Evolutionary conservation across 2,113 vertebrate genomes (phyloP), one percentile per base, ranked within the genome.

Genomic region (Murina feae): DNA sequence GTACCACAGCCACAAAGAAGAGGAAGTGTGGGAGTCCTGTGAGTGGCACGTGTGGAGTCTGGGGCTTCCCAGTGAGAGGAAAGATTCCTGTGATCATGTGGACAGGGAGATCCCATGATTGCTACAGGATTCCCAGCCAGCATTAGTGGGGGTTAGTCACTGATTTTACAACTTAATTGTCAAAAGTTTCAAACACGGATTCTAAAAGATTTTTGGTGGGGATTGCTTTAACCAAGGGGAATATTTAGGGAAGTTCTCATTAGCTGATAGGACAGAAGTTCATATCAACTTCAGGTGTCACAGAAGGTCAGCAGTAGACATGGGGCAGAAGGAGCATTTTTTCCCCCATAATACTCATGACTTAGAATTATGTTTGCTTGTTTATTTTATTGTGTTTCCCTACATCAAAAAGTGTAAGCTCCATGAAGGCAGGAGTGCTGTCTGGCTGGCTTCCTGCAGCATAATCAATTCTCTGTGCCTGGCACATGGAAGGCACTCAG

Each of bases 51-150:
- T 55, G 92, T 90, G 30, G 55, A 91, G 49, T 37, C 51, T 1
- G 97, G 97, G 97, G 95, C 83, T 97, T 97, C 96, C 97, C 96
- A 83, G 39, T 5, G 18, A 42, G 81, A 86, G 91, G 90, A 90
- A 93, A 91, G 92, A 90, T 86, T 82, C 49, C 63, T 74, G 18
- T 20, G 63, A 35, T 95, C 81, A 65, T 82, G 87, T 84, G 53
- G 47, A 88, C 65, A 44, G 93, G 96, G 93, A 97, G 72, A 94
- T 68, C 96, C 93, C 94, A 72, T 76, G 85, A 86, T 97, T 96
- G 74, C 94, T 90, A 65, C 95, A 96, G 44, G 85, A 86, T 95
- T 88, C 85, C 88, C 78, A 86, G 83, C 39, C 25, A 68, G 25
- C 51, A 23, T 69, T 58, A 68, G 18, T 51, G 20, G n/a, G n/a